Evolutionary conservation across 1,140 invertebrate genomes (phyloP).

Genomic region (Nasonia longicornis): DNA sequence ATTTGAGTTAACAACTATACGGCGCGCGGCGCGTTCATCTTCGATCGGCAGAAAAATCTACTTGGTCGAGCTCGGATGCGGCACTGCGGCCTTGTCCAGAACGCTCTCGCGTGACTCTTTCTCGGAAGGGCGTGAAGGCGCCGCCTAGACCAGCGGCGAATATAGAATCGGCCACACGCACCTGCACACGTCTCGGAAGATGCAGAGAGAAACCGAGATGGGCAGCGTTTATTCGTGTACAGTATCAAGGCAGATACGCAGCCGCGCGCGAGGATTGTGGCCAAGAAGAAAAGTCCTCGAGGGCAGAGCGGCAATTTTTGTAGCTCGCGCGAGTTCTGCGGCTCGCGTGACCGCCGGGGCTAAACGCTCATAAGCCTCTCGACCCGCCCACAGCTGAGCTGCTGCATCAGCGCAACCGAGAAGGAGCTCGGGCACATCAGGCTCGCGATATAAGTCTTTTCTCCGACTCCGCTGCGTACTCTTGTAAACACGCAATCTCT

Average conservation of each 20-base stretch:
- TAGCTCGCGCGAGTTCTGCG: constrained; percentile 3
- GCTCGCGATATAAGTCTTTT: too few species aligned
- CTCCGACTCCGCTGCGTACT: neutral
- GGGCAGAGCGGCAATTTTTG: neutral
- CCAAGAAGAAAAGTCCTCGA: neutral
- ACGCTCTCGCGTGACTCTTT: neutral
- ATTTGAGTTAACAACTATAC: neutral
- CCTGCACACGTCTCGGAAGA: neutral
- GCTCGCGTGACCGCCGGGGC: neutral
- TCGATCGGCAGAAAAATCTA: neutral
- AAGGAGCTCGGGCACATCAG: neutral
- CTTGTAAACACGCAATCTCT: constrained; percentile 29
- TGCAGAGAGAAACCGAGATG: neutral
- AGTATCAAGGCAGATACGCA: neutral
- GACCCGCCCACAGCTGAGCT: neutral
- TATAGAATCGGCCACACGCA: neutral
- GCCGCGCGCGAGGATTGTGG: neutral
- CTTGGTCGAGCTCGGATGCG: too few species aligned
- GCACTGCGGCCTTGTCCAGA: too few species aligned
- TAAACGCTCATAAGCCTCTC: constrained; percentile 2
- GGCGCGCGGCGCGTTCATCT: too few species aligned
- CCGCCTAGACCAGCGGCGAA: neutral
- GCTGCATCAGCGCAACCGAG: neutral
- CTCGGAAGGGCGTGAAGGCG: constrained; percentile 14
- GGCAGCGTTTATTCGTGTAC: constrained; percentile 8